Evolutionary conservation across 2,888 invertebrate species (phyloP).

Genomic region (Pristionchus arcanus): DNA sequence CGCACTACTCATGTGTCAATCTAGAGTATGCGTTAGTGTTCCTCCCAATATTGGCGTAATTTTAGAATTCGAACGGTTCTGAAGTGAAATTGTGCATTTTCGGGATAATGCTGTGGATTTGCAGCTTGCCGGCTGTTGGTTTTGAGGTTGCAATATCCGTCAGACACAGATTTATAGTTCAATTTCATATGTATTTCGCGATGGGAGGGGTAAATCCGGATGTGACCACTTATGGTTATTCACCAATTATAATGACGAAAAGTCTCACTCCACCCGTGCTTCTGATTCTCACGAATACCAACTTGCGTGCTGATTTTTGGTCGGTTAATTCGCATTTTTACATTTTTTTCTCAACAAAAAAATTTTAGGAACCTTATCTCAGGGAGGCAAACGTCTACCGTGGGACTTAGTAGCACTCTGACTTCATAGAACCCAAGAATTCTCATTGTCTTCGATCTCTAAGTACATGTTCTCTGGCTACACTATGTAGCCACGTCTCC

Average conservation of each 20-base stretch:
- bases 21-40: not conserved
- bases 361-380: not conserved
- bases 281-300: not conserved
- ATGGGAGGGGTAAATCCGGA: not conserved
- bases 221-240: not conserved
- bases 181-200: not conserved
- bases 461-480: too few species aligned
- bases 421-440: too few species aligned
- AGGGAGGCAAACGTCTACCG: not conserved
- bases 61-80: not conserved
- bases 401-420: not conserved
- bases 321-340: not conserved
- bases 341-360: not conserved
- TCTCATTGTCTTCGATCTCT: too few species aligned
- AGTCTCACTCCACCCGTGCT: conserved; percentile 3
- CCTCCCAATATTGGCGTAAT: not conserved
- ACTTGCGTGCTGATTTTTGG: not conserved
- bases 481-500: too few species aligned
- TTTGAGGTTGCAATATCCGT: not conserved
- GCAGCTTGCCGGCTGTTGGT: not conserved
- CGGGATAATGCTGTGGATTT: not conserved
- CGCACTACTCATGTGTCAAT: not conserved
- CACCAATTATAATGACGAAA: not conserved
- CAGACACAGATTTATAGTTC: not conserved
- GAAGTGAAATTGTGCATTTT: not conserved